Evolutionary conservation across 2,888 invertebrate species (phyloP).

Genomic region (Seira ritae): DNA sequence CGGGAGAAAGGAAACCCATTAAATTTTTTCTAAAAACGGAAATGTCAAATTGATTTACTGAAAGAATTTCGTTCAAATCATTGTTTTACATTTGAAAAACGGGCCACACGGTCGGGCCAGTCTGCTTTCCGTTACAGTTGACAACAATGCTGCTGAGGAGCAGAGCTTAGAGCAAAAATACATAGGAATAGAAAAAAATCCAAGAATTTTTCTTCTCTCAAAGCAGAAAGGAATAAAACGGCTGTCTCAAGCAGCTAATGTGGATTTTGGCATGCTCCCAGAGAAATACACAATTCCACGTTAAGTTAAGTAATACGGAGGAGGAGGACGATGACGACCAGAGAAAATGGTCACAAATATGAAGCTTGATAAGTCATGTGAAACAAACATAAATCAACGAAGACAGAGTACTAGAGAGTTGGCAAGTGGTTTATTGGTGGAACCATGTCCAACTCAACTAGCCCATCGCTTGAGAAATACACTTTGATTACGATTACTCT

Average conservation of each 20-base stretch:
- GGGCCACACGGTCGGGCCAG: conserved; percentile 1
- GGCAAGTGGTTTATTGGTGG: conserved; percentile 59
- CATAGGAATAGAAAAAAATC: background rate
- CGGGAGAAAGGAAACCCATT: conserved; percentile 2
- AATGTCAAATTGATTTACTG: conserved; percentile 7
- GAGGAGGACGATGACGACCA: conserved; percentile 18
- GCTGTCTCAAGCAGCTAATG: conserved; percentile 44
- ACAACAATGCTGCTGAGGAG: background rate
- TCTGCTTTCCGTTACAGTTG: conserved; percentile 11
- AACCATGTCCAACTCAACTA: conserved; percentile 41
- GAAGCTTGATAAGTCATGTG: conserved; percentile 65
- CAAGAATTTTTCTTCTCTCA: background rate
- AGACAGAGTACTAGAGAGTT: conserved; percentile 52
- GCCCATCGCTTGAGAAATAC: conserved; percentile 1
- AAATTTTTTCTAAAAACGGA: background rate
- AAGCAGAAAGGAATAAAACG: conserved; percentile 3
- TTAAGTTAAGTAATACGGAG: background rate
- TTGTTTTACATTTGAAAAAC: conserved; percentile 35
- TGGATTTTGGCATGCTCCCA: conserved; percentile 53
- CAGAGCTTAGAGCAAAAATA: background rate
- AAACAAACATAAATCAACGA: conserved; percentile 64
- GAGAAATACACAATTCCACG: background rate
- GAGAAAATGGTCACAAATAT: conserved; percentile 62
- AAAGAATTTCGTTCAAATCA: conserved; percentile 24
- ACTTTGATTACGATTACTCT: conserved; percentile 2